Percentiles rank a stretch among this genome's conserved stretches.
Evolutionary conservation across 2,797 vertebrate species (phyloP).

Genomic region (Propithecus perrieri): DNA sequence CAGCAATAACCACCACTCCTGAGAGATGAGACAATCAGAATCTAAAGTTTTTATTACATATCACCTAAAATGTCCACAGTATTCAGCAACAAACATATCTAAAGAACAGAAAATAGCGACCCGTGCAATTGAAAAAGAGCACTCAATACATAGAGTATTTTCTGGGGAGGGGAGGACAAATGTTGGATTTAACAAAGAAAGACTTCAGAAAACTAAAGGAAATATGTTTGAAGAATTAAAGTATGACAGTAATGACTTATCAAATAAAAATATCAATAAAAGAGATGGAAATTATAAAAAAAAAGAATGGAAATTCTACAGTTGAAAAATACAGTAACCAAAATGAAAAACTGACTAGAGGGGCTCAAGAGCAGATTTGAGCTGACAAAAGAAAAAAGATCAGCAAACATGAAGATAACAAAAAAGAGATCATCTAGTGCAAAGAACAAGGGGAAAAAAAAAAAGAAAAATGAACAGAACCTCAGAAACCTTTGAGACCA

Average conservation of each 20-base stretch:
- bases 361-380: background rate
- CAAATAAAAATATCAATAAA: background rate
- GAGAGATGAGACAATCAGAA: background rate
- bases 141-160: background rate
- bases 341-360: background rate
- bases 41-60: background rate
- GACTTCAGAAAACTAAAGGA: background rate
- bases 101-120: background rate
- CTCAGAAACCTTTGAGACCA: background rate
- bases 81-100: background rate
- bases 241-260: background rate
- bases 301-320: background rate
- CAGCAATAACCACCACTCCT: background rate
- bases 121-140: background rate
- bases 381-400: background rate
- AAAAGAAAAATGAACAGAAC: background rate
- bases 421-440: background rate
- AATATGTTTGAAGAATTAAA: background rate
- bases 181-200: background rate
- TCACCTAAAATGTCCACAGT: background rate
- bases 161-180: background rate
- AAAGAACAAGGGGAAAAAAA: background rate
- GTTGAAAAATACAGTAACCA: background rate
- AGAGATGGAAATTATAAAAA: background rate
- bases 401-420: background rate